phyloP scores from a whole-genome alignment of 2,113 vertebrate species.

The Psophia crepitans region DNA sequence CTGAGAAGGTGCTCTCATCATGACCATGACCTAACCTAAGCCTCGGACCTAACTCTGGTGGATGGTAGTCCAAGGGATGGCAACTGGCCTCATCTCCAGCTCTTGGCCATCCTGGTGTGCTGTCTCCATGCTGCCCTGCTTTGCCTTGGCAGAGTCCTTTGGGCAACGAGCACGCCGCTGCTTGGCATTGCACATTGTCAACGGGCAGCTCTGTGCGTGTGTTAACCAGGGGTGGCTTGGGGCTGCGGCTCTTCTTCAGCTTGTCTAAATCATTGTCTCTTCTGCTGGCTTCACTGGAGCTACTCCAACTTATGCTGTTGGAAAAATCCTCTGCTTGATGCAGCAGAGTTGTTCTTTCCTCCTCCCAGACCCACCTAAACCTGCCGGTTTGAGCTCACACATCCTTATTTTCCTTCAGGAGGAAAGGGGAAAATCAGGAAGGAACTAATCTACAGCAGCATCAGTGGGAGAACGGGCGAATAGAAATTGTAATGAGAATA shows the following conservation, averaged over 20 bases:
- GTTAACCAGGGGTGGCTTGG: background rate
- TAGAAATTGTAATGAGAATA: background rate
- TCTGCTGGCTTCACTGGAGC: background rate
- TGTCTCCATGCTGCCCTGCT: accelerated
- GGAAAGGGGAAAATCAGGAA: background rate
- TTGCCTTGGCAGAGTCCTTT: background rate
- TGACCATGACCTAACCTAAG: background rate
- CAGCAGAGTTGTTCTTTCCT: background rate
- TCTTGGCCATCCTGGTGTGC: background rate
- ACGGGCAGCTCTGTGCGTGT: accelerated
- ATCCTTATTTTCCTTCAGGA: background rate
- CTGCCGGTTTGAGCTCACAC: background rate
- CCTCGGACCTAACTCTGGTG: accelerated
- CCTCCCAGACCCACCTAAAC: background rate
- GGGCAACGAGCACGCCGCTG: accelerated
- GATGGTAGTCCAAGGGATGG: background rate
- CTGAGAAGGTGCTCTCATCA: background rate
- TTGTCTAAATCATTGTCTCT: background rate
- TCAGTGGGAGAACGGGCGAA: background rate
- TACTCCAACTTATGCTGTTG: background rate
- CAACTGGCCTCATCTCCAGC: background rate
- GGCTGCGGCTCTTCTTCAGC: background rate
- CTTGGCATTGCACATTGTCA: accelerated
- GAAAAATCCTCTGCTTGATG: background rate
- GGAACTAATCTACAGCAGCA: background rate